Conservation (phyloP, 2,797 vertebrate genomes). For the Cossypha caffra region DNA sequence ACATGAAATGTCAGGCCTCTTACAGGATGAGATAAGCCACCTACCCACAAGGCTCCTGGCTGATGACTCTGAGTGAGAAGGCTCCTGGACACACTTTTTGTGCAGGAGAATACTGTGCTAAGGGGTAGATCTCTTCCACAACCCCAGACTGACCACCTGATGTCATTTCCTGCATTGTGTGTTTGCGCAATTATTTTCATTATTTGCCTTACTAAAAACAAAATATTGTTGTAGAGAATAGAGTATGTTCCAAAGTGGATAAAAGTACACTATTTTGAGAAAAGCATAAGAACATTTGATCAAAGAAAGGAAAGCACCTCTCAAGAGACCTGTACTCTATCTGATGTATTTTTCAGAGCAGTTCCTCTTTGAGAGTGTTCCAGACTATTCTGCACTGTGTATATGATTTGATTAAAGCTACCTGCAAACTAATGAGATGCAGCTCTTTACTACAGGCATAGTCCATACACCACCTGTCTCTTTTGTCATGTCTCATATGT, state of each 20-base stretch:
- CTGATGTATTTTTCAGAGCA: background rate
- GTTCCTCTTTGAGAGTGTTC: background rate
- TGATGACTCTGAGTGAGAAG: background rate
- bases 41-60: background rate
- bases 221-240: background rate
- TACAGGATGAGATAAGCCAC: background rate
- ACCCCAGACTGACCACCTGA: background rate
- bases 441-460: background rate
- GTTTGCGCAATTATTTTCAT: background rate
- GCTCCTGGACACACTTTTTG: background rate
- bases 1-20: background rate
- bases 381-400: background rate
- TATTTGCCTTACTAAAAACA: background rate
- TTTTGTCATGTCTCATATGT: background rate
- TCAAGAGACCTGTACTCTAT: background rate
- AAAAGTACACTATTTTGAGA: background rate
- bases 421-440: background rate
- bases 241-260: background rate
- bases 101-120: background rate
- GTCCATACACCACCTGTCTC: background rate
- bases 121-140: background rate
- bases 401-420: background rate
- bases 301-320: rapidly evolving
- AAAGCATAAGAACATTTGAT: background rate
- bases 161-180: background rate